Conservation (phyloP, 2,888 invertebrate genomes). For the Nematopogon swammerdamellus region DNA sequence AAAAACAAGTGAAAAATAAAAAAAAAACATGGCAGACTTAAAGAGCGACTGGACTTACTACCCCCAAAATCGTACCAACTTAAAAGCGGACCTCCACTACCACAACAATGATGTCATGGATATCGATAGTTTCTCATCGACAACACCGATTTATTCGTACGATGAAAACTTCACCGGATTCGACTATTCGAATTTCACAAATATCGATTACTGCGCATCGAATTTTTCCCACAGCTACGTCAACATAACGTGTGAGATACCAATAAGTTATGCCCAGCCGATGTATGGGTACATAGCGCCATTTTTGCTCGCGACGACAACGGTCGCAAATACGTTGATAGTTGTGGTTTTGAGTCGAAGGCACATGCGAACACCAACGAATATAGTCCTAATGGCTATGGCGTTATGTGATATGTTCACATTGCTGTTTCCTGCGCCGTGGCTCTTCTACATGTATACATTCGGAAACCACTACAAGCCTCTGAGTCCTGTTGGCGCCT, state of each 20-base stretch:
- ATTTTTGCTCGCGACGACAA: conserved; percentile 79
- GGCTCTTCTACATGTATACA: conserved; percentile 90
- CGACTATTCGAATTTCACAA: conserved; percentile 33
- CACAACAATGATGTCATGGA: not conserved
- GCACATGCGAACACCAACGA: conserved; percentile 91
- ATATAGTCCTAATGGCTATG: conserved; percentile 93
- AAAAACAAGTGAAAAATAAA: not conserved
- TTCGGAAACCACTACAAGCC: conserved; percentile 84
- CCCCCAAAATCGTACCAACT: not conserved
- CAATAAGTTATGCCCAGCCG: conserved; percentile 64
- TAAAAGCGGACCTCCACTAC: not conserved
- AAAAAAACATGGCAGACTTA: not conserved
- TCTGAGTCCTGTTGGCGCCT: conserved; percentile 69
- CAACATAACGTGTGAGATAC: conserved; percentile 66
- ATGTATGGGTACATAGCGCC: conserved; percentile 80
- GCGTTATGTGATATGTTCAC: conserved; percentile 94
- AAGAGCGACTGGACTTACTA: not conserved
- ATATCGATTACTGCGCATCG: conserved; percentile 38
- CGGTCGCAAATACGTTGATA: conserved; percentile 88
- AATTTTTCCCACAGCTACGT: conserved; percentile 46
- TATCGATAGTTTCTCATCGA: not conserved
- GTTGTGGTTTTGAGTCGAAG: conserved; percentile 85
- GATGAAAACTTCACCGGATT: not conserved
- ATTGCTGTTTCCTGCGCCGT: conserved; percentile 84
- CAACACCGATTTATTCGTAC: not conserved